Base-by-base conservation (phyloP, 2,113 vertebrate species). In the Pyxicephalus adspersus region DNA sequence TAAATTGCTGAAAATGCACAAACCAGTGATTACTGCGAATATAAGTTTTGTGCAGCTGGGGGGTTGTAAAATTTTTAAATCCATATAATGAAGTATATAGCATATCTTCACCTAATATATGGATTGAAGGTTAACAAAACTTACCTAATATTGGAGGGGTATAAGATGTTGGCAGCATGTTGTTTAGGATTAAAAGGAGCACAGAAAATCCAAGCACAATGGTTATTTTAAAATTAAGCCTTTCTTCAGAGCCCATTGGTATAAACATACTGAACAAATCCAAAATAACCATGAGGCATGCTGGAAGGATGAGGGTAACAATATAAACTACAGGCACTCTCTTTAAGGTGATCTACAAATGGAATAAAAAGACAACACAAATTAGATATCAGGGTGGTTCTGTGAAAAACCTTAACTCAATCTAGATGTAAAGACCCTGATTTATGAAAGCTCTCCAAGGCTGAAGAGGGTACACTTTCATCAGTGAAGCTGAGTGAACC, bases 201-300 rank as follows among this genome's bases (percentile, higher is more conserved):
- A 94, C 87, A 0, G 90, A 92, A 87, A 93, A 94, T 65, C 93
- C 94, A 84, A 94, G 83, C 60, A 94, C 92, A 15, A 95, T 86
- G 0, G 91, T 93, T 86, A 93, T 93, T 89, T 93, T 94, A 76
- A 94, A 94, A 34, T 88, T 77, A 0, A 91, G 92, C 0, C 89
- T 84, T 64, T 88, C 94, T 8, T 86, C 77, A 2, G 54, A 34
- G 0, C 91, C 89, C 16, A 89, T 87, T 0, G 90, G 91, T 64
- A 95, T 85, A 66, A 91, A 88, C 88, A 95, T 93, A 83, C 93
- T 95, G 83, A 91, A 86, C 78, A 92, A 75, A 3, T 94, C 92
- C 4, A 90, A 87, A 1, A 89, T 86, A 22, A 93, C 85, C 66
- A 93, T 89, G 83, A 93, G 91, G 65, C 85, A 86, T 75, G 93